These are phyloP conservation scores for Channa striata DNA, from an alignment of 2,797 vertebrate species.

Conservation along the genomic window DNA sequence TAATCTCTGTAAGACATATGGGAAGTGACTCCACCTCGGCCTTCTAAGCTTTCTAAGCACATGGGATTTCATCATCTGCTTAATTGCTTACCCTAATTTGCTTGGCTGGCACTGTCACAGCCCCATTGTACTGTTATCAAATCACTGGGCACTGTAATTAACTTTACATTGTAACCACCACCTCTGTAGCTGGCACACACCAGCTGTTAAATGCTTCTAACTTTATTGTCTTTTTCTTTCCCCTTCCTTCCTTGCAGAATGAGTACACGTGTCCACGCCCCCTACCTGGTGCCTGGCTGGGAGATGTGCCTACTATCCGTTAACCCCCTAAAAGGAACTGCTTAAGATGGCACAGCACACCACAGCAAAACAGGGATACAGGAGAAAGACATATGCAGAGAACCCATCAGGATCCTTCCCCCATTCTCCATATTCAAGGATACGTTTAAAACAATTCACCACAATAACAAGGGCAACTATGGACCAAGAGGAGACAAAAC, in stretches of 20 bases:
- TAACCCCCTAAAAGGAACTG: slow-evolving; percentile 60
- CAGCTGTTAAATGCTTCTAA: slow-evolving; percentile 61
- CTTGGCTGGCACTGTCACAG: slow-evolving; percentile 66
- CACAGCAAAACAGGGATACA: slow-evolving; percentile 21
- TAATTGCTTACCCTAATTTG: slow-evolving; percentile 75
- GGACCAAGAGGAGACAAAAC: slow-evolving; percentile 31
- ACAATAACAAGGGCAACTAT: slow-evolving; percentile 35
- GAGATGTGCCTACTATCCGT: slow-evolving; percentile 84
- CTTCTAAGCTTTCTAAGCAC: slow-evolving; percentile 47
- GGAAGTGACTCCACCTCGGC: slow-evolving; percentile 40
- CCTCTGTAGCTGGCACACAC: slow-evolving; percentile 37
- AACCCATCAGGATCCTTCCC: slow-evolving; percentile 39
- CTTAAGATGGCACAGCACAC: slow-evolving; percentile 37
- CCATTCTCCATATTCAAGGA: slow-evolving; percentile 39
- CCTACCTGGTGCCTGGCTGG: slow-evolving; percentile 85
- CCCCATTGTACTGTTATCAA: slow-evolving; percentile 68
- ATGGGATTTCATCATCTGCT: slow-evolving; percentile 66
- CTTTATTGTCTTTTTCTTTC: slow-evolving; percentile 29
- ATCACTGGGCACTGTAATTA: slow-evolving; percentile 72
- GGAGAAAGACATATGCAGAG: slow-evolving; percentile 42
- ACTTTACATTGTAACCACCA: slow-evolving; percentile 68
- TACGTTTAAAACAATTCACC: slow-evolving; percentile 31
- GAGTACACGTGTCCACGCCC: slow-evolving; percentile 86
- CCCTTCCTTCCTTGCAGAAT: slow-evolving; percentile 72
- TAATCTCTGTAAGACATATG: slow-evolving; percentile 32